Percentiles rank a stretch among this genome's conserved stretches.
Conservation (phyloP, 2,113 vertebrate genomes). For the Phalacrocorax aristotelis region DNA sequence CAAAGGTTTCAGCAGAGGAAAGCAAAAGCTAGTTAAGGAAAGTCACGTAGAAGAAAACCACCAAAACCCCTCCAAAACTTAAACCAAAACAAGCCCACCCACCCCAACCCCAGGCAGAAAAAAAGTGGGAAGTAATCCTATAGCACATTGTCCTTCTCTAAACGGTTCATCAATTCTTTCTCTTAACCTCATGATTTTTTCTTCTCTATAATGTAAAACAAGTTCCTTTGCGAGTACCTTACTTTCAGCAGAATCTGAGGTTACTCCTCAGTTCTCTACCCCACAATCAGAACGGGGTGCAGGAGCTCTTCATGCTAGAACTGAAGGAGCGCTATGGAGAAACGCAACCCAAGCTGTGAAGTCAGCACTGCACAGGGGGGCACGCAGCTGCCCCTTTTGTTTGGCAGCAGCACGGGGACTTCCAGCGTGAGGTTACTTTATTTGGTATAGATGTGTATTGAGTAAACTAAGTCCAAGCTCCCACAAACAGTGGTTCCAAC, state of each 20-base stretch:
- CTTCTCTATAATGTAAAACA: rapidly evolving
- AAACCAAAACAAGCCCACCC: neutral
- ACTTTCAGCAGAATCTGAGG: neutral
- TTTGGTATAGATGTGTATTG: rapidly evolving
- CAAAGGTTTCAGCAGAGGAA: neutral
- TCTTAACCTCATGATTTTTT: neutral
- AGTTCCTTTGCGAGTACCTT: neutral
- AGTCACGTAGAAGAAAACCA: neutral
- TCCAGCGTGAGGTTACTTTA: neutral
- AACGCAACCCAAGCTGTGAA: rapidly evolving
- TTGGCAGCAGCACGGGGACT: neutral
- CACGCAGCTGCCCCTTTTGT: neutral
- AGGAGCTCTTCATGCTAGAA: rapidly evolving
- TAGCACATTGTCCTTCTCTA: neutral
- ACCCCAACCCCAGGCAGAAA: neutral
- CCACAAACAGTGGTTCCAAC: neutral
- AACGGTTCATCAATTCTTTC: neutral
- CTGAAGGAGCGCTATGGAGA: neutral
- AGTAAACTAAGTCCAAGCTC: neutral
- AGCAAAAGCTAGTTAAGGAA: neutral
- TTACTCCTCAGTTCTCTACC: neutral
- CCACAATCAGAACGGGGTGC: neutral
- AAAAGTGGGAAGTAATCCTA: neutral
- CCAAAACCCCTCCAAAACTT: neutral
- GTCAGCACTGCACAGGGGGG: neutral